phyloP scores from a whole-genome alignment of 2,888 invertebrate genomes.

The Drosophila demipolita region DNA sequence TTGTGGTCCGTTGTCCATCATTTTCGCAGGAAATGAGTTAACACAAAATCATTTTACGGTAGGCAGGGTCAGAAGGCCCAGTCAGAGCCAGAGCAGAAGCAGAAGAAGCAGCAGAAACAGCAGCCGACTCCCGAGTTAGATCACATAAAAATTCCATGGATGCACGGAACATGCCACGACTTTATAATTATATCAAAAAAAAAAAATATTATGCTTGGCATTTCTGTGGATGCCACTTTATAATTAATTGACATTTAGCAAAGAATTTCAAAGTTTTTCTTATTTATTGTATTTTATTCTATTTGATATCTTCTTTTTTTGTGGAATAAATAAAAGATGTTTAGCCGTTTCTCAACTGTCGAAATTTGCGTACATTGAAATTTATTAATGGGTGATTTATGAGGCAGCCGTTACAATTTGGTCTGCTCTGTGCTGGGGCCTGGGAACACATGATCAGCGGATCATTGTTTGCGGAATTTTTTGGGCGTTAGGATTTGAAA shows the following conservation, averaged over 20 bases:
- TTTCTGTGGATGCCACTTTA: conserved; percentile 54
- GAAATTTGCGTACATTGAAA: conserved; percentile 62
- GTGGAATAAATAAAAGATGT: conserved; percentile 41
- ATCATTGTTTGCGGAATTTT: conserved; percentile 34
- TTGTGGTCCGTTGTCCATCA: conserved; percentile 56
- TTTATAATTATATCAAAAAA: conserved; percentile 72
- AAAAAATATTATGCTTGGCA: conserved; percentile 17
- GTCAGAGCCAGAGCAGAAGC: conserved; percentile 19
- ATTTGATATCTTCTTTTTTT: neutral
- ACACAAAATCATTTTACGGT: conserved; percentile 40
- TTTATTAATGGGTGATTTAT: conserved; percentile 76
- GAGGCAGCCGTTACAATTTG: conserved; percentile 39
- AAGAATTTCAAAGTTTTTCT: conserved; percentile 59
- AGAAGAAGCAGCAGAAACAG: conserved; percentile 9
- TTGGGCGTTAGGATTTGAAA: conserved; percentile 69
- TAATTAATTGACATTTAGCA: conserved; percentile 78
- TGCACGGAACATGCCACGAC: conserved; percentile 66
- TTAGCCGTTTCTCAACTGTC: conserved; percentile 42
- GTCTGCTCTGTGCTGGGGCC: conserved; percentile 24
- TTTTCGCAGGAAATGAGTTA: conserved; percentile 76
- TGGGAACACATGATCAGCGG: conserved; percentile 57
- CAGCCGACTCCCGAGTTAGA: conserved; percentile 27
- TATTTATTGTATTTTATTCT: conserved; percentile 1
- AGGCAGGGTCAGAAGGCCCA: conserved; percentile 35
- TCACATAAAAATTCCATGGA: conserved; percentile 50